A percentile compares a stretch with the other conserved stretches of the same genome.
Evolutionary conservation across 2,797 vertebrate genomes (phyloP).

Genomic region (Rhynchonycteris naso): DNA sequence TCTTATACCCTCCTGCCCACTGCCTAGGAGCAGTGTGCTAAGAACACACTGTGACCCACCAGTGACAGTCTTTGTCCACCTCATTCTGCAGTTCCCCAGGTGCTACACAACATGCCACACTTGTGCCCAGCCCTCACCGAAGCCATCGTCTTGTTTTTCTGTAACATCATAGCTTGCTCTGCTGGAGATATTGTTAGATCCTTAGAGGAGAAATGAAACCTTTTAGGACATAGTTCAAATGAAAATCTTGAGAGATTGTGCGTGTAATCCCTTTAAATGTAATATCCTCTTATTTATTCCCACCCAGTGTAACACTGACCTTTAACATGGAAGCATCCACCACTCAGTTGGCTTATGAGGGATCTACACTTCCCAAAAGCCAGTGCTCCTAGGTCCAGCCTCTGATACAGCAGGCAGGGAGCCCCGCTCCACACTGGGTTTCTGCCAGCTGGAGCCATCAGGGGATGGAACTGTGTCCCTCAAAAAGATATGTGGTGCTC

Average conservation of each 20-base stretch:
- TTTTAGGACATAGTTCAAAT: not conserved
- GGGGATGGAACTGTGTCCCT: not conserved
- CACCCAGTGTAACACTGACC: not conserved
- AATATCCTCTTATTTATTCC: not conserved
- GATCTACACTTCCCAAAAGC: not conserved
- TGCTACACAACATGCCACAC: not conserved
- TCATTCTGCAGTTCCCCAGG: not conserved
- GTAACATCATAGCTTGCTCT: not conserved
- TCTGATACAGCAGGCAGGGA: not conserved
- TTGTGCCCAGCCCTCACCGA: not conserved
- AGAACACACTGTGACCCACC: not conserved
- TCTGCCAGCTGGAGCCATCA: not conserved
- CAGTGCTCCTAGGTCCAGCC: not conserved
- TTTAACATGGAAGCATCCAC: not conserved
- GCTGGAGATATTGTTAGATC: not conserved
- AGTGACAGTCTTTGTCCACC: not conserved
- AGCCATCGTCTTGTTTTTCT: not conserved
- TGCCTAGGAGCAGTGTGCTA: fast-evolving
- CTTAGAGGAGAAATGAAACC: not conserved
- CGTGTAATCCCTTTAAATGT: not conserved
- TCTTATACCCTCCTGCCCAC: fast-evolving
- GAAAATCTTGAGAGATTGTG: not conserved
- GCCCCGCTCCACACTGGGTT: not conserved
- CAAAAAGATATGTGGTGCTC: not conserved
- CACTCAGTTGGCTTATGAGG: not conserved